Conservation (phyloP, 2,113 vertebrate genomes). For the Scatophagus argus region DNA sequence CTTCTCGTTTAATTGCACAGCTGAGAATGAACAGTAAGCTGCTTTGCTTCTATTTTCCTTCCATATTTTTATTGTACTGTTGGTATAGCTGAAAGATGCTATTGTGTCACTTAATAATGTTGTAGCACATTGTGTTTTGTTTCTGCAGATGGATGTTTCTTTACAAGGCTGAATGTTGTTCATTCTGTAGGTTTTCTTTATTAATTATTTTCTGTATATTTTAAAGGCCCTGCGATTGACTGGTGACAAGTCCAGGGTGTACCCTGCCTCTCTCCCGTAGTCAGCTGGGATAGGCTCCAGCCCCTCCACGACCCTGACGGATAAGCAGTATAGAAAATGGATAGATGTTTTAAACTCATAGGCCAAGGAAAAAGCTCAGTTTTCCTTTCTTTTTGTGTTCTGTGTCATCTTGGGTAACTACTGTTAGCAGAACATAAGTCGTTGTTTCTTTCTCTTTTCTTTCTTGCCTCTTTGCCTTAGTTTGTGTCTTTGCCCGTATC, state of each 20-base stretch:
- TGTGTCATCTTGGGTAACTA: not conserved
- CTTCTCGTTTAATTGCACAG: not conserved
- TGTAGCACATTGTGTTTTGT: not conserved
- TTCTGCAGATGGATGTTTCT: not conserved
- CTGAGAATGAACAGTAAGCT: not conserved
- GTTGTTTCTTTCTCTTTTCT: not conserved
- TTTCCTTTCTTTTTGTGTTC: constrained; percentile 16
- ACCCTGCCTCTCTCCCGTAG: too few relatives aligned
- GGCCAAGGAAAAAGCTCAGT: not conserved
- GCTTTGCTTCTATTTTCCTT: not conserved
- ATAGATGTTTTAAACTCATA: not conserved
- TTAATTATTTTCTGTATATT: too few relatives aligned
- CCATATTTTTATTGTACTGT: not conserved
- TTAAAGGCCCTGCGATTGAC: too few relatives aligned
- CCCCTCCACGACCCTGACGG: too few relatives aligned
- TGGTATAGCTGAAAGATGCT: not conserved
- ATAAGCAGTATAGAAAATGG: too few relatives aligned
- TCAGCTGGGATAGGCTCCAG: too few relatives aligned
- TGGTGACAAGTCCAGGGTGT: too few relatives aligned
- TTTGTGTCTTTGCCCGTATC: constrained; percentile 9
- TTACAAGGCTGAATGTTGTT: not conserved
- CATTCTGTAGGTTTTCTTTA: not conserved
- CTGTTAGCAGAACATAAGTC: constrained; percentile 7
- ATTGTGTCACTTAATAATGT: not conserved
- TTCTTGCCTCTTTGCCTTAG: not conserved